Evolutionary conservation across 2,113 vertebrate species (phyloP), one percentile per base, ranked within the genome.

Genomic region (Okapia johnstoni): DNA sequence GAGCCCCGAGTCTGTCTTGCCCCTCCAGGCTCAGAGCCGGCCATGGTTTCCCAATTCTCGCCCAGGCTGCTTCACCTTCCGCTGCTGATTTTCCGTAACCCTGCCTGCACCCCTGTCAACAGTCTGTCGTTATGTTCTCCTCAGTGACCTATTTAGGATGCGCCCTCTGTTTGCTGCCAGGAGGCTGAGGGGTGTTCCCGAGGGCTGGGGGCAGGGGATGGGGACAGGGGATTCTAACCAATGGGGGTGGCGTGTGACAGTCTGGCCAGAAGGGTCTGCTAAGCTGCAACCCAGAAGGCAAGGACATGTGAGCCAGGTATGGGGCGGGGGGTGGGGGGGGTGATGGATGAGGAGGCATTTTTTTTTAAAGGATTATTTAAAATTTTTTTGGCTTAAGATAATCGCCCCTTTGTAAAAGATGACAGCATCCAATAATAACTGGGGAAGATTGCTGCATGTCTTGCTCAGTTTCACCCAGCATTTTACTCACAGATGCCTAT

Each of bases 191-290:
- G 16, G 50, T 46, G 43, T 2, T 5, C 30, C 61, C 8, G 28
- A 5, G 15, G 76, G 40, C 43, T 50, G 10, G 5, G 10, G 25
- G 12, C 70, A 25, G 40, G 19, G 46, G 11, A 8, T 10, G 1
- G 23, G 17, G 26, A 11, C 14, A 7, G 54, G 61, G 52, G 55
- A 50, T 15, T 57, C 43, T 40, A 60, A 83, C 76, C 52, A 48
- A 2, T 1, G 13, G 6, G 3, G 9, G 1, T 2, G 11, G 16
- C 5, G 1, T 6, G 33, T 0, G 7, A 36, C 3, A 43, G 33
- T 46, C 54, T 73, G n/a, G 25, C 58, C 25, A 63, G 7, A 88
- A 90, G 16, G 2, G 17, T 90, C 81, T 88, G n/a, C 58, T 63
- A 36, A 90, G 25, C 89, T 80, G 10, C 57, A 90, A 57, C 13